Evolutionary conservation across 2,888 invertebrate species (phyloP).

Genomic region (Troilus luridus): DNA sequence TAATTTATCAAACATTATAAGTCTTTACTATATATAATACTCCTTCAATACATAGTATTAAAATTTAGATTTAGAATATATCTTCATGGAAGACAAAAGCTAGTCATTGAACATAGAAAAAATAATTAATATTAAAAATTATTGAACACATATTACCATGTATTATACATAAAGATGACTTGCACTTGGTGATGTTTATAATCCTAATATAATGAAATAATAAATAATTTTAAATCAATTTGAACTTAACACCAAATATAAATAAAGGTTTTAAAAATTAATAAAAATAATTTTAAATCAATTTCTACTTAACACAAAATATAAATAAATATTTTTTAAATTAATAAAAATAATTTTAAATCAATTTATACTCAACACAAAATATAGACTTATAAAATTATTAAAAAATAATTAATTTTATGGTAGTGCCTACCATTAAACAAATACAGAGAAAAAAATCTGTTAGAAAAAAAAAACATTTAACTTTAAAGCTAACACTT

Average conservation of each 20-base stretch:
- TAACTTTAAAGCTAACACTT: not conserved
- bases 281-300: not conserved
- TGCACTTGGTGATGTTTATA: not conserved
- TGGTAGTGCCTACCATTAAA: not conserved
- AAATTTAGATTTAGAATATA: slow-evolving; percentile 15
- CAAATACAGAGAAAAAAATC: not conserved
- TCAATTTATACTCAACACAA: not conserved
- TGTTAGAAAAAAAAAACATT: not conserved
- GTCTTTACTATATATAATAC: not conserved
- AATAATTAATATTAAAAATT: not conserved
- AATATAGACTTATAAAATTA: not conserved
- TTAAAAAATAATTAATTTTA: not conserved
- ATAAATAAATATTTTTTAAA: too few species aligned
- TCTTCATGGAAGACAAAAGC: slow-evolving; percentile 39
- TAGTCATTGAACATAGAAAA: not conserved
- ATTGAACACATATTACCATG: not conserved
- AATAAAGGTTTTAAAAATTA: too few species aligned
- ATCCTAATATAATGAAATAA: not conserved
- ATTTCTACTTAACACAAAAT: not conserved
- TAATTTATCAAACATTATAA: not conserved
- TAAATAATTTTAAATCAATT: not conserved
- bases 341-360: not conserved
- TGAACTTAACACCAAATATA: too few species aligned
- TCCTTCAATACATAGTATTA: slow-evolving; percentile 30
- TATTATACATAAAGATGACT: not conserved